Conservation (phyloP, 2,888 invertebrate species). For the Aricia artaxerxes region DNA sequence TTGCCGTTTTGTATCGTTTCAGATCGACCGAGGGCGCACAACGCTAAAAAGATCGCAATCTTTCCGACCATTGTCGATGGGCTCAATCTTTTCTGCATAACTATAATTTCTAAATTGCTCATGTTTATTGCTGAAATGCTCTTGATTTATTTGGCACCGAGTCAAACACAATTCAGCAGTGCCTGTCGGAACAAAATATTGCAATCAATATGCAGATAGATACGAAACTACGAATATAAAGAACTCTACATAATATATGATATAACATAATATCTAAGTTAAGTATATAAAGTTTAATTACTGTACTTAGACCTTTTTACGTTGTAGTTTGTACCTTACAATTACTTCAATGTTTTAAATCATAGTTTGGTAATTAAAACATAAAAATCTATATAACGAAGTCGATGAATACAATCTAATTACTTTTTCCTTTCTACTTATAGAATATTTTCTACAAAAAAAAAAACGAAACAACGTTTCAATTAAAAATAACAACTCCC, state of each 20-base stretch:
- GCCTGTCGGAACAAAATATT: conserved; percentile 45
- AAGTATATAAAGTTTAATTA: neutral
- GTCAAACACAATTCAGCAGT: conserved; percentile 44
- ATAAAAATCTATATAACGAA: neutral
- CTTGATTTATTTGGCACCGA: conserved; percentile 46
- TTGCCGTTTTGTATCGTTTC: conserved; percentile 8
- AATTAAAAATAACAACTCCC: neutral
- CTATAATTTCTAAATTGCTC: conserved; percentile 33
- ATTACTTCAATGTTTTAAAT: no score
- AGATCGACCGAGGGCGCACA: neutral
- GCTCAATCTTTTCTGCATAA: conserved; percentile 56
- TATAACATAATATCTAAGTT: neutral
- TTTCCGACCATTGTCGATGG: conserved; percentile 15
- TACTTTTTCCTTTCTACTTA: neutral
- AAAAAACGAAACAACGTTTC: neutral
- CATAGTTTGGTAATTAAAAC: no score
- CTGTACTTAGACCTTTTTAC: neutral
- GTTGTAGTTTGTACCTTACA: no score
- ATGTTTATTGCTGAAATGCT: conserved; percentile 36
- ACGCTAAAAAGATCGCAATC: conserved; percentile 9
- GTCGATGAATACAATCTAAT: neutral
- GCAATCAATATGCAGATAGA: neutral
- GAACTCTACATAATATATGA: no score
- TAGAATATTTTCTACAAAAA: neutral
- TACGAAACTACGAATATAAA: neutral